Base-by-base conservation (phyloP, 1,140 invertebrate genomes). In the Zeugodacus cucurbitae region DNA sequence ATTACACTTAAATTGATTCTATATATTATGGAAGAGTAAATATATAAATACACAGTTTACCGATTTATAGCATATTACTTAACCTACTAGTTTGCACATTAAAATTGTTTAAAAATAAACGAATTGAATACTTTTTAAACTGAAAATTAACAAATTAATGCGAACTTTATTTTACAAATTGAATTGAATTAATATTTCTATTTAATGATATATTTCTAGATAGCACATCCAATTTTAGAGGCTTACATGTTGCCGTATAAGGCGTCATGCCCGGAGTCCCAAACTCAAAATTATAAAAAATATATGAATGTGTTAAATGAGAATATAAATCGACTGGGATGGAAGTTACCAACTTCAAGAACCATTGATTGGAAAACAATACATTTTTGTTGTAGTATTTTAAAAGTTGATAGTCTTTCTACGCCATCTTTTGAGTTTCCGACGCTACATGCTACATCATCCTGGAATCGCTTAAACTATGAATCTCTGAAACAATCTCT, bases 341-440 rank as follows among this genome's bases (percentile, higher is more conserved):
- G 86, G 14, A 59, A 86, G 57, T 86, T 88, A 10, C 29, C n/a
- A 2, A 59, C 86, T 57, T 20, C 44, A 82, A 82, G 22, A 22
- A 67, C 32, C 48, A 67, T n/a, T 57, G 58, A 48, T 26, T 88
- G 88, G 88, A 87, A 82, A 87, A 78, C 86, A 20, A 22, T 88
- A 29, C 78, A 37, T 48, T 57, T 37, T 14, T 34, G 67, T 22
- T 70, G 70, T n/a, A 86, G 58, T n/a, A 26, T 41, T 32, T 48
- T 88, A 44, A 87, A 82, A 41, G 88, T 87, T 78, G 88, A 88
- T 87, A 41, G 20, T 26, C 64, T 67, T 32, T 41, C 86, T 1
- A n/a, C 29, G 7, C 14, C 2, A 29, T 10, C 86, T 22, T 86
- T 86, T 34, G 64, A 86, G 37, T 88, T 88, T 82, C 70, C 88